A percentile compares a stretch with the other conserved stretches of the same genome.
Conservation (phyloP, 2,113 vertebrate genomes). For the Jaculus jaculus region DNA sequence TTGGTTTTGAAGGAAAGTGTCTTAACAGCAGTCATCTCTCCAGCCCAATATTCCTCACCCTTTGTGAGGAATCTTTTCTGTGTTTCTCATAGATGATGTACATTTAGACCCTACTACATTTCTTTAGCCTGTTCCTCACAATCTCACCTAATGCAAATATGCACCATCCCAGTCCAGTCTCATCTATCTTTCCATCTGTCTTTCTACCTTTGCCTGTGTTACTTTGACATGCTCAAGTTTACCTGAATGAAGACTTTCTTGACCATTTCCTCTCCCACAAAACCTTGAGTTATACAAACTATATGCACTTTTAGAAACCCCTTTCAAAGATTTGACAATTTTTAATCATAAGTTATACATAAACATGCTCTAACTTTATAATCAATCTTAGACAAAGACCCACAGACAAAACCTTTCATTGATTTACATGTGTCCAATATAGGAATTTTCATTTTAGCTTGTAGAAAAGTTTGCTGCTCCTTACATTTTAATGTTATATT, state of each 20-base stretch:
- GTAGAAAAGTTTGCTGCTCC: not conserved
- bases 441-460: not conserved
- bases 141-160: not conserved
- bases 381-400: not conserved
- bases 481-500: not conserved
- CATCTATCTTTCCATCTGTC: not conserved
- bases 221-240: not conserved
- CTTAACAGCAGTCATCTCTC: not conserved
- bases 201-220: too few species aligned
- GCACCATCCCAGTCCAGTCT: accelerated
- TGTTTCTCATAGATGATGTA: not conserved
- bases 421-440: not conserved
- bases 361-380: not conserved
- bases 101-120: not conserved
- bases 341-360: not conserved
- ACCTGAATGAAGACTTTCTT: not conserved
- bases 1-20: too few species aligned
- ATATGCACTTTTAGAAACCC: too few species aligned
- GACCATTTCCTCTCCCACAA: not conserved
- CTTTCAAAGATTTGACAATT: not conserved
- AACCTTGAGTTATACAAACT: not conserved
- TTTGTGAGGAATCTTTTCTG: not conserved
- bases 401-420: not conserved
- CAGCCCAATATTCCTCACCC: not conserved
- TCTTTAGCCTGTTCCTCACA: not conserved